phyloP scores from a whole-genome alignment of 2,888 invertebrate species.

The Agriopis marginaria region DNA sequence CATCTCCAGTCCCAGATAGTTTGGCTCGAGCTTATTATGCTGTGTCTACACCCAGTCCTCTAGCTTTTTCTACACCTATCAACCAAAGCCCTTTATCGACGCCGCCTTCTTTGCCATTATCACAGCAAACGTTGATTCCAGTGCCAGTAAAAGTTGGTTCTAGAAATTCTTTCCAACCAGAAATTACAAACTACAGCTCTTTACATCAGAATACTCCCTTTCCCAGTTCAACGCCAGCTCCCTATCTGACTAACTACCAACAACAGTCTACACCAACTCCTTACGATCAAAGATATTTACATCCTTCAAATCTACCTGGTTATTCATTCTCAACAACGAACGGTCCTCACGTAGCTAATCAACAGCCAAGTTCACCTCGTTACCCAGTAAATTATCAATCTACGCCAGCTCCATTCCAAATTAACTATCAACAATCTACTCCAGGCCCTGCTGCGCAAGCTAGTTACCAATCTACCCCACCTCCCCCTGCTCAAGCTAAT shows the following conservation, averaged over 20 bases:
- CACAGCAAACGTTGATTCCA: conserved; percentile 34
- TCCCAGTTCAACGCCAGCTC: conserved; percentile 15
- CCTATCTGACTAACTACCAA: conserved; percentile 18
- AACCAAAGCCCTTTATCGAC: conserved; percentile 6
- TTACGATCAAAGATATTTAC: conserved; percentile 26
- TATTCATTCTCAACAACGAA: neutral
- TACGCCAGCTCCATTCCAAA: conserved; percentile 1
- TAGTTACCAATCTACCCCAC: conserved; percentile 6
- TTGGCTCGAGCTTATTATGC: conserved; percentile 24
- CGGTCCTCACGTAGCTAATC: conserved; percentile 1
- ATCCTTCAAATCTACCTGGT: conserved; percentile 8
- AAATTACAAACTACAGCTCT: conserved; percentile 21
- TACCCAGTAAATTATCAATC: conserved; percentile 15
- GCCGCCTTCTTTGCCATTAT: neutral
- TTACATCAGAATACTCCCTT: conserved; percentile 25
- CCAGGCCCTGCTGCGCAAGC: conserved; percentile 13
- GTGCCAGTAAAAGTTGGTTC: conserved; percentile 34
- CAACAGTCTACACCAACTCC: conserved; percentile 10
- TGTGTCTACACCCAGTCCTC: conserved; percentile 38
- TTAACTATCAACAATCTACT: conserved; percentile 5
- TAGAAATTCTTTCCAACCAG: conserved; percentile 22
- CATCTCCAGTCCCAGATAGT: conserved; percentile 15
- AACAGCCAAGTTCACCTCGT: conserved; percentile 10
- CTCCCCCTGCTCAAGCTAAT: neutral
- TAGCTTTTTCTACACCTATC: conserved; percentile 12